Percentiles rank a stretch among this genome's conserved stretches.
phyloP scores from a whole-genome alignment of 2,113 vertebrate genomes.

The Rhinogobius similis region DNA sequence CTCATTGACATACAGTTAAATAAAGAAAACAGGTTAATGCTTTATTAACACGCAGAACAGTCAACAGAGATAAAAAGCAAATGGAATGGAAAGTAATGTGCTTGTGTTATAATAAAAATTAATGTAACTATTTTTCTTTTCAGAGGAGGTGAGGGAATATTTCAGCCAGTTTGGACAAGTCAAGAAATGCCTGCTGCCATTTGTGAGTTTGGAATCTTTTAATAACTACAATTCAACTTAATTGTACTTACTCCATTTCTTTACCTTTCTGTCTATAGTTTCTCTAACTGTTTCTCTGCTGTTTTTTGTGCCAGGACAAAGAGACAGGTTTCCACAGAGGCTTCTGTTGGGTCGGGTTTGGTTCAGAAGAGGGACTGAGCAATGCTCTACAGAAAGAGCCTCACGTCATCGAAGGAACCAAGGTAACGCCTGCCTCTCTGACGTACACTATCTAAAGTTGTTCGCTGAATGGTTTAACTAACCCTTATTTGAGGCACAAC shows the following conservation, averaged over 20 bases:
- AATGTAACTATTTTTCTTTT: background rate
- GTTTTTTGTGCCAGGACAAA: conserved; percentile 76
- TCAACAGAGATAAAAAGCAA: too few species aligned
- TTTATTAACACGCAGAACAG: too few species aligned
- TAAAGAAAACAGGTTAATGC: too few species aligned
- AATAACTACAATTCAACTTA: background rate
- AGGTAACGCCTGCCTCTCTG: conserved; percentile 70
- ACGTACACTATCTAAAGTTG: too few species aligned
- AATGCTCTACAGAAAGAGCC: conserved; percentile 85
- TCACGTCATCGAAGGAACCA: conserved; percentile 86
- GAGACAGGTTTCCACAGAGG: conserved; percentile 90
- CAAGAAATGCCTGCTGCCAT: conserved; percentile 81
- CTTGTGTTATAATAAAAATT: too few species aligned
- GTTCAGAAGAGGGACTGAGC: conserved; percentile 74
- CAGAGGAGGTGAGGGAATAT: conserved; percentile 88
- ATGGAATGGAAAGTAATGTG: too few species aligned
- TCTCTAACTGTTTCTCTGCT: too few species aligned
- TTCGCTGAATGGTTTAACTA: background rate
- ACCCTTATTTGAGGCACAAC: too few species aligned
- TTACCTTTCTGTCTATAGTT: background rate
- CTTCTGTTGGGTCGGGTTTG: conserved; percentile 84
- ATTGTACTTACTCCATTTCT: background rate
- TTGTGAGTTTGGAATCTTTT: conserved; percentile 82
- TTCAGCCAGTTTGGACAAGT: conserved; percentile 88
- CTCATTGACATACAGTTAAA: too few species aligned